These are phyloP conservation scores for Acromyrmex echinatior DNA, from an alignment of 1,140 invertebrate species.

Conservation along the genomic window DNA sequence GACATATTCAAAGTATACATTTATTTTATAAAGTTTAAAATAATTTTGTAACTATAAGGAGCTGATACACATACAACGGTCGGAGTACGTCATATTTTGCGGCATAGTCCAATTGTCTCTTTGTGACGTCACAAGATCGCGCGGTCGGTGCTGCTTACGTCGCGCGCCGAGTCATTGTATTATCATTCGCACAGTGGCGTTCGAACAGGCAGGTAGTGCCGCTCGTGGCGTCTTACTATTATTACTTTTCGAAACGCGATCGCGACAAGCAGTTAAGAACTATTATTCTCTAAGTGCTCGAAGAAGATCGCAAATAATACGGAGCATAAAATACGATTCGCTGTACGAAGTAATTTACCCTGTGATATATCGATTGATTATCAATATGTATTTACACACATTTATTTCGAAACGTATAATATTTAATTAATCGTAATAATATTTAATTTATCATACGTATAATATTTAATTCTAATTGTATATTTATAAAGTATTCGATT, in stretches of 20 bases:
- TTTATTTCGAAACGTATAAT: neutral
- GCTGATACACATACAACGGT: too few relatives aligned
- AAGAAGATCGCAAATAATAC: neutral
- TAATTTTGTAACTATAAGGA: too few relatives aligned
- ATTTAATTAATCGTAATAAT: too few relatives aligned
- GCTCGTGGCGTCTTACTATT: neutral
- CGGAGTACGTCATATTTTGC: too few relatives aligned
- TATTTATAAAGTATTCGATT: neutral
- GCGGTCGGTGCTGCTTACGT: too few relatives aligned
- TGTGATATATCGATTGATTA: neutral
- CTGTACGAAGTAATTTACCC: neutral
- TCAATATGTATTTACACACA: neutral
- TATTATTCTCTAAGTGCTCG: neutral
- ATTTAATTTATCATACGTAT: neutral
- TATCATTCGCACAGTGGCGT: neutral
- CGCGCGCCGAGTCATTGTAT: neutral
- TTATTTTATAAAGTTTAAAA: too few relatives aligned
- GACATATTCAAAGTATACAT: too few relatives aligned
- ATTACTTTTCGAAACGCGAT: neutral
- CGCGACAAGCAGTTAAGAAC: neutral
- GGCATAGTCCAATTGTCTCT: too few relatives aligned
- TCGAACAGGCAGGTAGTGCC: neutral
- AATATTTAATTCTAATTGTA: constrained; percentile 5
- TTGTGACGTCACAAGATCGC: too few relatives aligned
- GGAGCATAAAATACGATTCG: neutral